Evolutionary conservation across 2,888 invertebrate species (phyloP), one percentile per base, ranked within the genome.

Genomic region (Scaptomyza reducta): DNA sequence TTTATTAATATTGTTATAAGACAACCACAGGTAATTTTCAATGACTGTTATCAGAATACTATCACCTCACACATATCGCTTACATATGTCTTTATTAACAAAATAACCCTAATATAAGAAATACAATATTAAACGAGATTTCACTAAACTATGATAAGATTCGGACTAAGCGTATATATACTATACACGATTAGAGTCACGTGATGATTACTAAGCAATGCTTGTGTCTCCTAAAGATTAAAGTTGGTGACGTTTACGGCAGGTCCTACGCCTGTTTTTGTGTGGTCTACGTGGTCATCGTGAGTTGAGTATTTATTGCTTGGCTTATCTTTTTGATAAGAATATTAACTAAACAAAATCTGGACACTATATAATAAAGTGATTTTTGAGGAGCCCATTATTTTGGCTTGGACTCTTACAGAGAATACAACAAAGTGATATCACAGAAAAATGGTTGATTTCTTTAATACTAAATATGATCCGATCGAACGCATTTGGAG

Each of bases 401-500:
- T 47, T 35, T 14, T 6, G 29, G 18, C 2, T 7, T 29, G 10
- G 27, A 13, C 44, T 11, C 22, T 46, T 11, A 9, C 9, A 6
- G 45, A 13, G 40, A 29, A 14, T 11, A 45, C 1, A 55, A 14
- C 44, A 13, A 13, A 2, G 16, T 11, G 10, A 1, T 16, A 14
- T 1, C 22, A 22, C 18, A 0, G 2, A n/a, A 47, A 47, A 49
- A 70, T 70, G 60, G 54, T 33, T 0, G 38, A 51, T 5, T 18
- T 45, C 14, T 27, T 49, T 1, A 44, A 62, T 10, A 71, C 51
- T 7, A 35, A 14, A 11, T 75, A 49, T 14, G 61, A 77, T 51
- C 18, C 33, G 0, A 9, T 40, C 2, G 4, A 60, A 13, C 47
- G 55, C 11, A 38, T 68, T 10, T 77, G 73, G 77, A 73, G 57